Conservation (phyloP, 2,888 invertebrate species). For the Acronicta alni region DNA sequence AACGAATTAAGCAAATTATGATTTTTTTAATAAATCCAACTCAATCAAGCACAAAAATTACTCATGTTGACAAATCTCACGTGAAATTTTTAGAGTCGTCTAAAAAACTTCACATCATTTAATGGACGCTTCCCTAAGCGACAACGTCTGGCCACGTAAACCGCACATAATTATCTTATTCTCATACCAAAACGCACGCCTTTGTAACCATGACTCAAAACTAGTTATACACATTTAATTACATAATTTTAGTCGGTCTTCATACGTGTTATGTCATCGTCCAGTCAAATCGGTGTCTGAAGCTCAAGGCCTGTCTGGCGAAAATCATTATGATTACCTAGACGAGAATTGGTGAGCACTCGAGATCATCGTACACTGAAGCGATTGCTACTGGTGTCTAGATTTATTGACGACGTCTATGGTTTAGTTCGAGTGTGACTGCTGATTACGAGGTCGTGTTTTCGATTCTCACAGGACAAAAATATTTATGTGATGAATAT, state of each 20-base stretch:
- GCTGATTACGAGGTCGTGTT: too few relatives aligned
- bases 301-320: slow-evolving; percentile 17
- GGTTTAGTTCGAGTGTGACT: too few relatives aligned
- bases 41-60: too few relatives aligned
- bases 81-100: too few relatives aligned
- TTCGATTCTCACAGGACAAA: too few relatives aligned
- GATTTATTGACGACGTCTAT: too few relatives aligned
- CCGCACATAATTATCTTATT: slow-evolving; percentile 8
- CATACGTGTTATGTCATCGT: slow-evolving; percentile 32
- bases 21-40: too few relatives aligned
- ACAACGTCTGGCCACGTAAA: neutral
- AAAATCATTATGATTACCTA: slow-evolving; percentile 7
- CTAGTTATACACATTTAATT: slow-evolving; percentile 34
- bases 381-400: neutral
- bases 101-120: too few relatives aligned
- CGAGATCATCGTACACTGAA: slow-evolving; percentile 1
- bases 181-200: slow-evolving; percentile 29
- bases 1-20: too few relatives aligned
- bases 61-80: too few relatives aligned
- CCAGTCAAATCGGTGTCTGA: slow-evolving; percentile 22
- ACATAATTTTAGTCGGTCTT: slow-evolving; percentile 21
- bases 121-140: too few relatives aligned
- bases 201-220: slow-evolving; percentile 27
- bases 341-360: slow-evolving; percentile 12
- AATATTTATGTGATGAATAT: too few relatives aligned